Conservation (phyloP, 2,888 invertebrate genomes). For the Lysandra coridon region DNA sequence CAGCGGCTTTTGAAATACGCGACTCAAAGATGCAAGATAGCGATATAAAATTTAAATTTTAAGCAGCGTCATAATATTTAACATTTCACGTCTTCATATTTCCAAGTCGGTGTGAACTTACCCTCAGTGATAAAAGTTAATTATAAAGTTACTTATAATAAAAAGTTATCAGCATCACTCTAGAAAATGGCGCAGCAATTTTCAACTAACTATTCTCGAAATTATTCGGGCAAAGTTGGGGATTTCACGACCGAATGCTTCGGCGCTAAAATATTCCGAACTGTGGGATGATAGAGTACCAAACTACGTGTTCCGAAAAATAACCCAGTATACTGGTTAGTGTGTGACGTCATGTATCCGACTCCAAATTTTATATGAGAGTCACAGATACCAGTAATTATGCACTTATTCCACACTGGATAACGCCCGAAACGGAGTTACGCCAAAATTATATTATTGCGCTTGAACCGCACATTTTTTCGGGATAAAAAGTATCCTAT, state of each 20-base stretch:
- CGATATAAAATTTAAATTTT: no score
- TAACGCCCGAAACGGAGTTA: no score
- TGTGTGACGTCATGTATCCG: not conserved
- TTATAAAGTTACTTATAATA: not conserved
- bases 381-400: no score
- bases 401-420: no score
- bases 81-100: not conserved
- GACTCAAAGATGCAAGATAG: no score
- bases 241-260: constrained; percentile 12
- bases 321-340: not conserved
- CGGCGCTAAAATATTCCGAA: constrained; percentile 14
- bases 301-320: not conserved
- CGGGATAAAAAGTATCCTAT: no score
- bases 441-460: no score
- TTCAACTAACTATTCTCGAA: constrained; percentile 8
- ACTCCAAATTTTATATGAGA: no score
- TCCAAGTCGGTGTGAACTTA: not conserved
- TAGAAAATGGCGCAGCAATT: not conserved
- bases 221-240: constrained; percentile 6
- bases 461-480: no score
- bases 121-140: not conserved
- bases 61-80: no score
- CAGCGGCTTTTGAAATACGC: no score
- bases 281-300: not conserved
- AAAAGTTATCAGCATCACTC: not conserved